phyloP scores from a whole-genome alignment of 2,888 invertebrate species.

The Eristalinus aeneus region DNA sequence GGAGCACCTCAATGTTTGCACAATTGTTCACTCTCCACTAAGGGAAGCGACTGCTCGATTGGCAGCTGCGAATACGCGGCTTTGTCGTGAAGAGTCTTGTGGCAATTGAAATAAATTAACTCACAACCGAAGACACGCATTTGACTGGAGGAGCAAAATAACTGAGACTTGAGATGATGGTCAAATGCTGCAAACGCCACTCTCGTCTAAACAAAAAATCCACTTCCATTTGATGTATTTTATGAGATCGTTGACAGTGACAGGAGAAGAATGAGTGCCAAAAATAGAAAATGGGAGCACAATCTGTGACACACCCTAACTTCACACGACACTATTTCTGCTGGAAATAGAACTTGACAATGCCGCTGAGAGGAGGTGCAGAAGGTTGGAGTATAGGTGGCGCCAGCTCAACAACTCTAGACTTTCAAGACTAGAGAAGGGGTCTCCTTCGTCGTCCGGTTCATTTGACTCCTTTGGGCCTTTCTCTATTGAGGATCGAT shows the following conservation, averaged over 20 bases:
- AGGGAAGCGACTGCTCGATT: not conserved
- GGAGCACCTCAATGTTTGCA: not conserved
- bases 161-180: not conserved
- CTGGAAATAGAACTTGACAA: not conserved
- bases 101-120: no score
- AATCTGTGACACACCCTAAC: not conserved
- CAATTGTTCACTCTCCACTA: not conserved
- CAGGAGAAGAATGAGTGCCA: not conserved
- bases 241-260: not conserved
- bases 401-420: no score
- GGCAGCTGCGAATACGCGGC: not conserved
- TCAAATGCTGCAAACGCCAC: not conserved
- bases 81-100: not conserved
- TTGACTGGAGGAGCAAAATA: no score
- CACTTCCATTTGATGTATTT: not conserved
- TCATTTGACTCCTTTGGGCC: no score
- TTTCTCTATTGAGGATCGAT: no score
- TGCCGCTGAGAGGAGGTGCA: not conserved
- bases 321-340: not conserved
- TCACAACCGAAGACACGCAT: no score
- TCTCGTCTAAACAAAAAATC: no score
- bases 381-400: not conserved
- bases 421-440: no score
- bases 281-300: not conserved
- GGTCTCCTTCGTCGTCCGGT: no score